Base-by-base conservation (phyloP, 2,888 invertebrate genomes). In the Druceiella hillmani region DNA sequence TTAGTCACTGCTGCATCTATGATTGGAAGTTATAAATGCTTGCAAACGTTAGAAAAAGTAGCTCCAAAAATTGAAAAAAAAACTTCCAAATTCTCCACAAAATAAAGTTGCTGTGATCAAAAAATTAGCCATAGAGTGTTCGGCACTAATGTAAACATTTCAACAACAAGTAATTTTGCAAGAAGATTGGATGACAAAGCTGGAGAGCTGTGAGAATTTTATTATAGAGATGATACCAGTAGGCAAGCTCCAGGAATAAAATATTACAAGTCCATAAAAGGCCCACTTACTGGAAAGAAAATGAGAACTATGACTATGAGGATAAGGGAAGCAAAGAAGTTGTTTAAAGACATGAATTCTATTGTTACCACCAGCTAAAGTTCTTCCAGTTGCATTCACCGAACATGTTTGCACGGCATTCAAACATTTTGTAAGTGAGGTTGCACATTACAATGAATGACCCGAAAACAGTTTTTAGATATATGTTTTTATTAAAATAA, bases 11-110 rank as follows among this genome's bases (percentile, higher is more conserved):
- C n/a, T n/a, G n/a, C n/a, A n/a, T n/a, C n/a, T n/a, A n/a, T n/a
- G n/a, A n/a, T n/a, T n/a, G n/a, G 38, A 16, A 31, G 37, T 15
- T 37, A 37, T 25, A 37, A 37, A 37, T 38, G 32, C 14, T 26
- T 30, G 16, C 30, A 30, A 9, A 5, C 4, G 26, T 40, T 35
- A 20, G 31, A 27, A 35, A 40, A 40, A 35, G 35, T 36, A 26
- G 31, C 36, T n/a, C 4, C 31, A 20, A 3, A 40, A 40, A 28
- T 7, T 40, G 17, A 36, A 36, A 25, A 27, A 36, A 32, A 36
- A 15, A 29, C 33, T 40, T 10, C 40, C 35, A 7, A 3, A 35
- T 22, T 40, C 40, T 25, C 36, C 40, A 17, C 3, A 27, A 22
- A 40, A 40, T 12, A 1, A 13, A 17, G 10, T 10, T 35, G 35